These are phyloP conservation scores for Lonchura striata DNA, from an alignment of 2,113 vertebrate genomes.

Conservation along the genomic window DNA sequence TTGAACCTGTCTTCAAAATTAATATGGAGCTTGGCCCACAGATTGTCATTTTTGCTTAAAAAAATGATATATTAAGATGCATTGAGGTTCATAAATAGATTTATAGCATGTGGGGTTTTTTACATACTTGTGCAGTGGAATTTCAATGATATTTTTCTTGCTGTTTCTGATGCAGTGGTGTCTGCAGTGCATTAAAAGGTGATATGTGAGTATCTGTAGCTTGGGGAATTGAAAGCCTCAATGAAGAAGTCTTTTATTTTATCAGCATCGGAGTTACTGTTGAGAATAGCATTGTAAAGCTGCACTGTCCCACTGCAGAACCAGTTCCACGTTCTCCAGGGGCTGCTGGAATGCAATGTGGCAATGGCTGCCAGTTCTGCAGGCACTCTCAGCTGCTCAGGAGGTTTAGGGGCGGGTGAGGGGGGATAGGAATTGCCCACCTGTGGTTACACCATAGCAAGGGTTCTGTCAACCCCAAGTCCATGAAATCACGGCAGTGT, in stretches of 20 bases:
- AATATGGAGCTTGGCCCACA: neutral
- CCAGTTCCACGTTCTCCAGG: too few species aligned
- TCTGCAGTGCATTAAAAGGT: neutral
- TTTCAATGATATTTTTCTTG: neutral
- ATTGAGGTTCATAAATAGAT: neutral
- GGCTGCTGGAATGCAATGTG: neutral
- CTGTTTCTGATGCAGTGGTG: fast-evolving
- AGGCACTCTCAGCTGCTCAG: neutral
- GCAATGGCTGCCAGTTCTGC: neutral
- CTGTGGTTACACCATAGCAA: neutral
- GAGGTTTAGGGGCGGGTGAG: neutral
- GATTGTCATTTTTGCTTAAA: neutral
- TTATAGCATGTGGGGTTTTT: neutral
- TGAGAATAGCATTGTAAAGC: neutral
- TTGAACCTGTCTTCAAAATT: neutral
- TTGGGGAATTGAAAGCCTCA: neutral
- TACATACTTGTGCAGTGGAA: neutral
- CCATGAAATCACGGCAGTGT: neutral
- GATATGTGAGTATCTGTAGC: neutral
- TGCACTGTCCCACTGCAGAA: too few species aligned
- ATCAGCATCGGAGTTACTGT: neutral
- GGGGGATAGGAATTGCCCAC: neutral
- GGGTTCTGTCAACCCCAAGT: fast-evolving
- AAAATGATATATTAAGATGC: neutral
- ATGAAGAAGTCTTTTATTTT: neutral